phyloP scores from a whole-genome alignment of 2,888 invertebrate species.

The Girardia tigrina region DNA sequence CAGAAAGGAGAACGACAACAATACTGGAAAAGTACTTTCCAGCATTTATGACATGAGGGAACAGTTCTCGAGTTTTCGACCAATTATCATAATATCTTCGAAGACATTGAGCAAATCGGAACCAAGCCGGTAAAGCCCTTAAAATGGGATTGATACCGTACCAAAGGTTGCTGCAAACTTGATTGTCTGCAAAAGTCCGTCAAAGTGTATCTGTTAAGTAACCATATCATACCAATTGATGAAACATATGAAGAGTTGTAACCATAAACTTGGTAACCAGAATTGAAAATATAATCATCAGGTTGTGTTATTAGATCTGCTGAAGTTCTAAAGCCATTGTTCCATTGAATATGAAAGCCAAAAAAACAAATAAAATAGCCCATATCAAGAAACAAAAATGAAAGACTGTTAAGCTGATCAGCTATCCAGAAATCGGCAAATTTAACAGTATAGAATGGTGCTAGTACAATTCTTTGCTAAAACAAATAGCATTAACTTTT shows the following conservation, averaged over 20 bases:
- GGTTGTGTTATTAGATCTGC: neutral
- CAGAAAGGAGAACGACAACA: slow-evolving; percentile 56
- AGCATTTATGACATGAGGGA: slow-evolving; percentile 85
- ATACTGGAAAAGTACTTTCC: slow-evolving; percentile 95
- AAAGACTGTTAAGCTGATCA: slow-evolving; percentile 85
- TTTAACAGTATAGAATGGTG: slow-evolving; percentile 79
- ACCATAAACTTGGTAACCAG: neutral
- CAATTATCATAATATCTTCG: slow-evolving; percentile 81
- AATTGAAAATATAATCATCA: slow-evolving; percentile 11
- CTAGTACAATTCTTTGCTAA: slow-evolving; percentile 58
- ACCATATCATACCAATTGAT: neutral
- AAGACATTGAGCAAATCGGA: slow-evolving; percentile 87
- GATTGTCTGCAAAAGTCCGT: neutral
- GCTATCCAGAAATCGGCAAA: slow-evolving; percentile 98
- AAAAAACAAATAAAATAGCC: slow-evolving; percentile 83
- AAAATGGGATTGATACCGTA: slow-evolving; percentile 69
- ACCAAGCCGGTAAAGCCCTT: slow-evolving; percentile 85
- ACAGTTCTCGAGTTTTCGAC: slow-evolving; percentile 60
- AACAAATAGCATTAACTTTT: slow-evolving; percentile 31
- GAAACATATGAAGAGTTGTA: neutral
- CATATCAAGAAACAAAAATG: slow-evolving; percentile 74
- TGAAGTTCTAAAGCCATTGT: slow-evolving; percentile 38
- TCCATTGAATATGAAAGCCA: slow-evolving; percentile 52
- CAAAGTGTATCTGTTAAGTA: neutral
- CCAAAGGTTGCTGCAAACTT: slow-evolving; percentile 54